These are phyloP conservation scores for Gambusia affinis DNA, from an alignment of 2,113 vertebrate species.

Conservation along the genomic window DNA sequence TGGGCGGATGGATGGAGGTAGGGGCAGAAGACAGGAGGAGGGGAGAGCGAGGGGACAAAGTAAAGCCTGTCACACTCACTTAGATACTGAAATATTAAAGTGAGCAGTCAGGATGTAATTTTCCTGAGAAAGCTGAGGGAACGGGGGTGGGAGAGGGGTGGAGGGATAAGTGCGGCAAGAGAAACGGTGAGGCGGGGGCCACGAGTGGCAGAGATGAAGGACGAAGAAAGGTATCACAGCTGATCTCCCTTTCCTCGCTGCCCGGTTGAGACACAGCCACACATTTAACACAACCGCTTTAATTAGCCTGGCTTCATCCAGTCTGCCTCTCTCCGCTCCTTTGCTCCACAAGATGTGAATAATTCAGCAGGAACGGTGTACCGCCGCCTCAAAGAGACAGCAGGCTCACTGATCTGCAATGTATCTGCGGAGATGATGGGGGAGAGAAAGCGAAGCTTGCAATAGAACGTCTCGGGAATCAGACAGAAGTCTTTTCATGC, in stretches of 20 bases:
- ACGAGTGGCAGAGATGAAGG: slow-evolving; percentile 51
- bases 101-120: slow-evolving; percentile 85
- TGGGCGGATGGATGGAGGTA: slow-evolving; percentile 46
- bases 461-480: slow-evolving; percentile 1
- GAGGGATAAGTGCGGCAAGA: slow-evolving; percentile 68
- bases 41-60: slow-evolving; percentile 61
- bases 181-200: slow-evolving; percentile 35
- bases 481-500: not conserved
- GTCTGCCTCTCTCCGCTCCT: slow-evolving; percentile 54
- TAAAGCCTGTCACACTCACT: slow-evolving; percentile 83
- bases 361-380: slow-evolving; percentile 73
- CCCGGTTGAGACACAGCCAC: slow-evolving; percentile 63
- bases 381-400: slow-evolving; percentile 59
- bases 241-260: slow-evolving; percentile 70
- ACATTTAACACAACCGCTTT: slow-evolving; percentile 77
- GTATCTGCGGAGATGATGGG: slow-evolving; percentile 40
- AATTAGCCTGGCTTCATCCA: slow-evolving; percentile 68
- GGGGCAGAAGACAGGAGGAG: slow-evolving; percentile 36
- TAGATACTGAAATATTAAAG: slow-evolving; percentile 84
- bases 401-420: slow-evolving; percentile 60
- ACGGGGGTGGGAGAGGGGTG: slow-evolving; percentile 42
- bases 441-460: slow-evolving; percentile 2
- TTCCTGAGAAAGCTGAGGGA: slow-evolving; percentile 78
- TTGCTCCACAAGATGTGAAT: slow-evolving; percentile 68
- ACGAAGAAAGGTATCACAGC: slow-evolving; percentile 75